Evolutionary conservation across 2,888 invertebrate genomes (phyloP).

Genomic region (Cepaea hortensis): DNA sequence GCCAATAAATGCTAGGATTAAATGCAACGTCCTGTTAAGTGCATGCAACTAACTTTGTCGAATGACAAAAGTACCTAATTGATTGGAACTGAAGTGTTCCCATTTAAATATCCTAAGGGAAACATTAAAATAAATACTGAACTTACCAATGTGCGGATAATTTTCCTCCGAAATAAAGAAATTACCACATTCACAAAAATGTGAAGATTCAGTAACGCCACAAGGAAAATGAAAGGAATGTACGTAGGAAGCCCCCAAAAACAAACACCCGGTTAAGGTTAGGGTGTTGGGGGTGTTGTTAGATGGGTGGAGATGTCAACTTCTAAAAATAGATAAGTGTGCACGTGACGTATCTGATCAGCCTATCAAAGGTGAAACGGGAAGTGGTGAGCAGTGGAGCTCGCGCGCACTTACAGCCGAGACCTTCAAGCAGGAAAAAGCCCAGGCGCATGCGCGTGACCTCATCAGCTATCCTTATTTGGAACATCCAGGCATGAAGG

Average conservation of each 20-base stretch:
- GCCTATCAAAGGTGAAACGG: not conserved
- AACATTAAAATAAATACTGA: too few species aligned
- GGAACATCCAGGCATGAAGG: slow-evolving; percentile 34
- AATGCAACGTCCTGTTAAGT: too few species aligned
- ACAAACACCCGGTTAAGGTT: not conserved
- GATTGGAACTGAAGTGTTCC: too few species aligned
- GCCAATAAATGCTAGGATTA: too few species aligned
- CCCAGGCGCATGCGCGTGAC: slow-evolving; percentile 47
- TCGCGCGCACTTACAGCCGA: slow-evolving; percentile 8
- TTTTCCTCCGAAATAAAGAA: too few species aligned
- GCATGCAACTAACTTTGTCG: too few species aligned
- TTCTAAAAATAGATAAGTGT: slow-evolving; percentile 3
- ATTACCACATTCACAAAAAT: too few species aligned
- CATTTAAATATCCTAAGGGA: too few species aligned
- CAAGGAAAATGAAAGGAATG: not conserved
- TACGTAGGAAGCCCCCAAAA: not conserved
- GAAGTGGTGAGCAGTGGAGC: not conserved
- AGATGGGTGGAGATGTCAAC: not conserved
- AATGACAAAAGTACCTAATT: too few species aligned
- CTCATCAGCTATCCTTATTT: slow-evolving; percentile 44
- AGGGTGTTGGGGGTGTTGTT: not conserved
- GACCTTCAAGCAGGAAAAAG: slow-evolving; percentile 12
- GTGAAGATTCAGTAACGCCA: not conserved
- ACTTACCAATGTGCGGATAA: too few species aligned
- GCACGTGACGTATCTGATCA: slow-evolving; percentile 14